Evolutionary conservation across 2,888 invertebrate genomes (phyloP).

Genomic region (Automeris io): DNA sequence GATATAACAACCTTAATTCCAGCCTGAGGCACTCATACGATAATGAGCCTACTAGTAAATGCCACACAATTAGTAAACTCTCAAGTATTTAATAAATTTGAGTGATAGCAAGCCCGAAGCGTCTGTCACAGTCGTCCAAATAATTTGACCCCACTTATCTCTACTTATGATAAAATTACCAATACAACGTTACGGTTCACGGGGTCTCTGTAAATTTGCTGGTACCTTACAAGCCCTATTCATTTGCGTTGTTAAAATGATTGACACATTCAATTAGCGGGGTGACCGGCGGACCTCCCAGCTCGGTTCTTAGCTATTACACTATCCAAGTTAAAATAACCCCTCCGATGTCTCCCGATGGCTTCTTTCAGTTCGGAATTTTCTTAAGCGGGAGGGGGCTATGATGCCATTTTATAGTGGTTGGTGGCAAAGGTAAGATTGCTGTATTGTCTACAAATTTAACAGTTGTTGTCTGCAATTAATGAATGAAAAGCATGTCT

Average conservation of each 20-base stretch:
- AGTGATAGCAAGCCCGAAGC: constrained; percentile 59
- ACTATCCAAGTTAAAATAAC: constrained; percentile 33
- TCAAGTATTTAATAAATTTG: constrained; percentile 51
- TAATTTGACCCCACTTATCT: constrained; percentile 19
- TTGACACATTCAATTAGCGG: constrained; percentile 88
- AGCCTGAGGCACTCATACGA: constrained; percentile 30
- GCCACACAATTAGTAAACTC: constrained; percentile 60
- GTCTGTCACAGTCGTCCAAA: constrained; percentile 41
- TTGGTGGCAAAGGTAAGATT: constrained; percentile 43
- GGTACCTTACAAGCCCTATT: constrained; percentile 61
- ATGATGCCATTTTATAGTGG: constrained; percentile 26
- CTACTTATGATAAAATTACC: constrained; percentile 14
- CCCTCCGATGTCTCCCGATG: constrained; percentile 12
- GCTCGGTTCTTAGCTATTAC: constrained; percentile 59
- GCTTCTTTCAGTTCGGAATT: constrained; percentile 9
- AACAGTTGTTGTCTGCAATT: constrained; percentile 72
- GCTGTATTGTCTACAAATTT: constrained; percentile 59
- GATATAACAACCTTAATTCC: neutral
- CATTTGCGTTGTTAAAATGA: constrained; percentile 85
- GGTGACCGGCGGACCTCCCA: constrained; percentile 79
- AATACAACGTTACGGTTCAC: constrained; percentile 15
- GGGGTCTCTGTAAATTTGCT: constrained; percentile 42
- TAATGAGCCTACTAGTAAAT: constrained; percentile 69
- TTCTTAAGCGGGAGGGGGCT: constrained; percentile 10
- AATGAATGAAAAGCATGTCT: constrained; percentile 61